Base-by-base conservation (phyloP, 2,113 vertebrate species). In the Crotalus horridus region DNA sequence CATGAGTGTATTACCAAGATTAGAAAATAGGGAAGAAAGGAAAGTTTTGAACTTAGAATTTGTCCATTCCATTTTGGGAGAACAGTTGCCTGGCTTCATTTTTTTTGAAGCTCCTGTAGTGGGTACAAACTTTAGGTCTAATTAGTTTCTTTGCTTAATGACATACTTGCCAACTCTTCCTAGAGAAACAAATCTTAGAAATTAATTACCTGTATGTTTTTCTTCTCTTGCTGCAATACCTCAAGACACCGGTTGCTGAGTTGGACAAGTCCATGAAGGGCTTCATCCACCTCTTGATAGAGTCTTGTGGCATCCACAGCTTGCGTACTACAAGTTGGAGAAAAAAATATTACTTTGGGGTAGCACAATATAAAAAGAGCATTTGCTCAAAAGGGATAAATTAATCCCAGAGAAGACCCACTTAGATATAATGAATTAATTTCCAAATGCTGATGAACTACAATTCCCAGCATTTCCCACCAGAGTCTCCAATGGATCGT, bases 221-320 rank as follows among this genome's bases (percentile, higher is more conserved):
- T 91, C 0, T 97, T 97, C 48, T 98, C 96, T 61, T 97, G 95
- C 11, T 99, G 98, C 95, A 98, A 97, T 89, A 98, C 97, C 4
- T 97, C 97, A 10, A 98, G 97, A 0, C 97, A 98, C 91, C 97
- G 97, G 96, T 99, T 99, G 96, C 98, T 99, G 92, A 98, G 96
- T 3, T 96, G 97, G 51, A 99, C 99, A 0, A 99, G 98, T 12
- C 97, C 96, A 55, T 99, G 99, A n/a, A 99, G 98, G 26, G 98
- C 98, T 54, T 99, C 98, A 0, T 99, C 99, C 91, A 99, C 98
- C 94, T 97, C 98, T 96, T 99, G 98, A 94, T 95, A 92, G 93
- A 97, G 93, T 3, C 74, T 69, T 53, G 96, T 95, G 56, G 96
- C 96, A 94, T 95, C 94, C 93, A 95, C 94, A 93, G 96, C 96